Conservation (phyloP, 2,888 invertebrate species). For the Unio delphinus region DNA sequence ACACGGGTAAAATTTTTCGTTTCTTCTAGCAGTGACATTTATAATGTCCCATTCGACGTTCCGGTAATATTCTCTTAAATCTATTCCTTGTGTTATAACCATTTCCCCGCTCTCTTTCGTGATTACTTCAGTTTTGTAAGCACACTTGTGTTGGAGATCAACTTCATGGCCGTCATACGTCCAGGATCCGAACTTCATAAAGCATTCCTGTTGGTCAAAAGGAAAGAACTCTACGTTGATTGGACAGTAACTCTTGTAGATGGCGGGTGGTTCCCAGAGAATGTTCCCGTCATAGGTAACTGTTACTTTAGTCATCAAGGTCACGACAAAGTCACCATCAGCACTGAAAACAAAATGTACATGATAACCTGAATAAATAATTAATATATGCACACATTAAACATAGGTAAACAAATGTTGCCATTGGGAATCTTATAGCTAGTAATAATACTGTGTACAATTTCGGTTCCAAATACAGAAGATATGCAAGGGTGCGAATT, state of each 20-base stretch:
- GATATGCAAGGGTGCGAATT: too few species aligned
- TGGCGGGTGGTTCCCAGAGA: constrained; percentile 96
- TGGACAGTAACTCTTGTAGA: constrained; percentile 86
- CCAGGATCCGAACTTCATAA: constrained; percentile 99
- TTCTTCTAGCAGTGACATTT: constrained; percentile 76
- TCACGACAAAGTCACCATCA: constrained; percentile 93
- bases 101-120: constrained; percentile 22
- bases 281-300: constrained; percentile 92
- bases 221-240: constrained; percentile 96
- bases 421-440: too few species aligned
- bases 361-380: not conserved
- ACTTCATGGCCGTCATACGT: constrained; percentile 89
- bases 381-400: not conserved
- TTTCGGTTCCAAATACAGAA: too few species aligned
- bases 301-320: constrained; percentile 96
- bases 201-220: constrained; percentile 97
- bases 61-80: constrained; percentile 67
- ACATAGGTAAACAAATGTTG: too few species aligned
- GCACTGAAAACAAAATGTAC: constrained; percentile 78
- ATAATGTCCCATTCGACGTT: constrained; percentile 70
- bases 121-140: constrained; percentile 13
- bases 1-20: constrained; percentile 74
- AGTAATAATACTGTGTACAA: too few species aligned
- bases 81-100: constrained; percentile 61
- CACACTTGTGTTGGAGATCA: constrained; percentile 64